Evolutionary conservation across 2,888 invertebrate genomes (phyloP).

Genomic region (Pyrgus malvae): DNA sequence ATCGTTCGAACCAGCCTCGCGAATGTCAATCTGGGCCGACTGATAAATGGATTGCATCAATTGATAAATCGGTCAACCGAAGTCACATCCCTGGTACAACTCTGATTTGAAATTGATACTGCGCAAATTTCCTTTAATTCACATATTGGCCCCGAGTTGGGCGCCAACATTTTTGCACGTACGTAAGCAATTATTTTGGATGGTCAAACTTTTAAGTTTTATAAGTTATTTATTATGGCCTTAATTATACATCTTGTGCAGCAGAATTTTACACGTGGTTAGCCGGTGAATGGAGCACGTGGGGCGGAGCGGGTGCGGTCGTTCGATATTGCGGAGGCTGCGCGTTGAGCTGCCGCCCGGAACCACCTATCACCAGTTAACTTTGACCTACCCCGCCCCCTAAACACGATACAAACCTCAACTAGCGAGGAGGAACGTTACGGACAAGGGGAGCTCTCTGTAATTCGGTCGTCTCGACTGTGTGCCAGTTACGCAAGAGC

Average conservation of each 20-base stretch:
- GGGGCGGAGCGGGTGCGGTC: constrained; percentile 46
- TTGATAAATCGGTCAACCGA: constrained; percentile 22
- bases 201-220: background rate
- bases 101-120: constrained; percentile 20
- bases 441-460: constrained; percentile 48
- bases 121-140: constrained; percentile 9
- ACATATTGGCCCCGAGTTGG: constrained; percentile 14
- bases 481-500: constrained; percentile 53
- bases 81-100: constrained; percentile 12
- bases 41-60: constrained; percentile 17
- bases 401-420: constrained; percentile 8
- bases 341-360: constrained; percentile 47
- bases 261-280: constrained; percentile 41
- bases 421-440: constrained; percentile 2
- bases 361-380: constrained; percentile 46
- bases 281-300: constrained; percentile 49
- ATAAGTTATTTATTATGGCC: background rate
- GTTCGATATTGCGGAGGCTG: constrained; percentile 56
- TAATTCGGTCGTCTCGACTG: constrained; percentile 43
- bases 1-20: constrained; percentile 5
- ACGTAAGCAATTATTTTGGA: background rate
- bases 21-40: constrained; percentile 8
- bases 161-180: constrained; percentile 9
- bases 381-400: constrained; percentile 45
- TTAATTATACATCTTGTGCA: constrained; percentile 2